These are phyloP conservation scores for Busseola fusca DNA, from an alignment of 2,888 invertebrate genomes.

Conservation along the genomic window DNA sequence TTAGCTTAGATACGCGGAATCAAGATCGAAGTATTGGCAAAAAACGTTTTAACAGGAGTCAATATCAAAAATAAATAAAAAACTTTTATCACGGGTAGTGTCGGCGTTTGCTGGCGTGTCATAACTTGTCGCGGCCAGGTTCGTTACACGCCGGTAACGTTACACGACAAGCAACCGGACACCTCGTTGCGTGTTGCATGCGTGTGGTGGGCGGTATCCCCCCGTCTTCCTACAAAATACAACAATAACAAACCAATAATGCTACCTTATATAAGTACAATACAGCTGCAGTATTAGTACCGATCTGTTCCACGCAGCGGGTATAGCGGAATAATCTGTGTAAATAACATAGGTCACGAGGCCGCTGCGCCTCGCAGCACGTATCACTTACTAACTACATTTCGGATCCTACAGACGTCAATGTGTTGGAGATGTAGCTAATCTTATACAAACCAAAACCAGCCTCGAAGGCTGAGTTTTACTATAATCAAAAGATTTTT, in stretches of 20 bases:
- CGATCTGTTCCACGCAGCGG: slow-evolving; percentile 56
- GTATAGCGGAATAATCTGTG: slow-evolving; percentile 54
- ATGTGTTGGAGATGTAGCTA: slow-evolving; percentile 13
- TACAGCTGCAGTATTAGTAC: slow-evolving; percentile 40
- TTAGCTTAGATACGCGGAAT: slow-evolving; percentile 31
- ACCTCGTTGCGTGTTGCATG: slow-evolving; percentile 79
- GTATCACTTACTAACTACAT: slow-evolving; percentile 55
- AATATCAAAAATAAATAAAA: slow-evolving; percentile 75
- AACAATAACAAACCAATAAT: slow-evolving; percentile 64
- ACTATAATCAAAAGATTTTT: slow-evolving; percentile 18
- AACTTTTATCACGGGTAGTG: slow-evolving; percentile 72
- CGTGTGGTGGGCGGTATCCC: slow-evolving; percentile 69
- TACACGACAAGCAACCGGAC: slow-evolving; percentile 82
- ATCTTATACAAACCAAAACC: slow-evolving; percentile 16
- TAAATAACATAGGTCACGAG: slow-evolving; percentile 59
- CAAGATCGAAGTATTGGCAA: slow-evolving; percentile 47
- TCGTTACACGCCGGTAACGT: slow-evolving; percentile 78
- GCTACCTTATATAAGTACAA: slow-evolving; percentile 55
- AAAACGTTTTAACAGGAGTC: slow-evolving; percentile 54
- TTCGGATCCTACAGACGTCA: slow-evolving; percentile 38
- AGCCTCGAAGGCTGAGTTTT: slow-evolving; percentile 2
- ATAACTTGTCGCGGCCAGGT: slow-evolving; percentile 81
- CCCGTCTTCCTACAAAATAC: slow-evolving; percentile 57
- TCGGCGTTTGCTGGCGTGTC: slow-evolving; percentile 84
- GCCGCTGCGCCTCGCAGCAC: slow-evolving; percentile 26